Conservation (phyloP, 2,113 vertebrate genomes). For the Mesitornis unicolor region DNA sequence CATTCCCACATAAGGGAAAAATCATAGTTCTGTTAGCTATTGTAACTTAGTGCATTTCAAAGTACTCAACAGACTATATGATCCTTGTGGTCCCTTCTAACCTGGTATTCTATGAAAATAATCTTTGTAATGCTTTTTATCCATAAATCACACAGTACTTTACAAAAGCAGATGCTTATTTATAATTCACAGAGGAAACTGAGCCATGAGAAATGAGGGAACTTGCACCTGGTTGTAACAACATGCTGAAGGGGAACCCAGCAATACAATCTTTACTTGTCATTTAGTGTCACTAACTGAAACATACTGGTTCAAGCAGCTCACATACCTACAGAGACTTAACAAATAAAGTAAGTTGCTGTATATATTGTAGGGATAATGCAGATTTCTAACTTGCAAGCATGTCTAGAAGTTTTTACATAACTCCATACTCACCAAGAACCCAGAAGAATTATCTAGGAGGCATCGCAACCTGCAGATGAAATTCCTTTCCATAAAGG, state of each 20-base stretch:
- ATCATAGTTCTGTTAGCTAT: neutral
- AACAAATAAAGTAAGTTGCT: neutral
- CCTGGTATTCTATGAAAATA: no score
- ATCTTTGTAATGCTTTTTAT: neutral
- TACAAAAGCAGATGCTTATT: neutral
- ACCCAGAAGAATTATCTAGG: conserved; percentile 93
- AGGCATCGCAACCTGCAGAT: conserved; percentile 92
- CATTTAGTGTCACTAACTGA: neutral
- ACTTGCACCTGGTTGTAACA: neutral
- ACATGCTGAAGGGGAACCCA: neutral
- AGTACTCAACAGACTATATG: neutral
- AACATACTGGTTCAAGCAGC: neutral
- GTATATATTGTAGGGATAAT: neutral
- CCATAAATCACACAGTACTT: neutral
- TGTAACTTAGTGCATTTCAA: neutral
- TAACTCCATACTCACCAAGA: conserved; percentile 79
- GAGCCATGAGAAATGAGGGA: neutral
- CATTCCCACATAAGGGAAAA: neutral
- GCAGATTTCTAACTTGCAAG: neutral
- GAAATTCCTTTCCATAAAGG: conserved; percentile 90
- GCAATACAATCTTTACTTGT: neutral
- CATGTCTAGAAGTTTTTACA: neutral
- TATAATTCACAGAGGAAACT: neutral
- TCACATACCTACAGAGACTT: neutral
- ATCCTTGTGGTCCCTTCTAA: no score